Percentiles rank a stretch among this genome's conserved stretches.
phyloP scores from a whole-genome alignment of 2,113 vertebrate species.

The Campylomormyrus tamandua region DNA sequence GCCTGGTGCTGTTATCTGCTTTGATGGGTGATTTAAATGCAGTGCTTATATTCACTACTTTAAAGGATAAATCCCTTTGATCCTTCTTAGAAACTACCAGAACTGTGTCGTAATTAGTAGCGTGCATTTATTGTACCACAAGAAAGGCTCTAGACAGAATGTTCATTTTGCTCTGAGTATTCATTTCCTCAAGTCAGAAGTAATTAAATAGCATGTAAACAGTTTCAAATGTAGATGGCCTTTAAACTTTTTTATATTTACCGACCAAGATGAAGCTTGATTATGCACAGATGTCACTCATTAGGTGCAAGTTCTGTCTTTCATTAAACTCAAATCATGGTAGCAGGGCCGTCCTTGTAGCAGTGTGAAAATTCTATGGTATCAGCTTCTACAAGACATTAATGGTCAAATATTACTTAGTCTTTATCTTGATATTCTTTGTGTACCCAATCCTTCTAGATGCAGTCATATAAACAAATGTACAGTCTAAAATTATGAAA shows the following conservation, averaged over 20 bases:
- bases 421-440: background rate
- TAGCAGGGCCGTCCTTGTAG: background rate
- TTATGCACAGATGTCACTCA: background rate
- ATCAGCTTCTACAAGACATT: background rate
- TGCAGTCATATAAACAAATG: background rate
- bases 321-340: background rate
- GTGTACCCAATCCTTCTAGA: background rate
- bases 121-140: background rate
- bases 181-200: background rate
- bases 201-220: background rate
- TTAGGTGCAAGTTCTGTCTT: background rate
- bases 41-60: background rate
- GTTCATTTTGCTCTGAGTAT: background rate
- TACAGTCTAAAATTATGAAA: background rate
- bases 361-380: background rate
- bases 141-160: background rate
- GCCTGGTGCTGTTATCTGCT: background rate
- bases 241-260: slow-evolving; percentile 8
- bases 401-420: background rate
- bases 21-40: background rate
- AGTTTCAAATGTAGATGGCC: background rate
- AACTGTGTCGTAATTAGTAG: background rate
- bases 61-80: background rate
- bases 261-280: background rate
- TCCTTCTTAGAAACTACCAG: background rate